These are phyloP conservation scores for Promerops cafer DNA, from an alignment of 2,113 vertebrate genomes.

Conservation along the genomic window DNA sequence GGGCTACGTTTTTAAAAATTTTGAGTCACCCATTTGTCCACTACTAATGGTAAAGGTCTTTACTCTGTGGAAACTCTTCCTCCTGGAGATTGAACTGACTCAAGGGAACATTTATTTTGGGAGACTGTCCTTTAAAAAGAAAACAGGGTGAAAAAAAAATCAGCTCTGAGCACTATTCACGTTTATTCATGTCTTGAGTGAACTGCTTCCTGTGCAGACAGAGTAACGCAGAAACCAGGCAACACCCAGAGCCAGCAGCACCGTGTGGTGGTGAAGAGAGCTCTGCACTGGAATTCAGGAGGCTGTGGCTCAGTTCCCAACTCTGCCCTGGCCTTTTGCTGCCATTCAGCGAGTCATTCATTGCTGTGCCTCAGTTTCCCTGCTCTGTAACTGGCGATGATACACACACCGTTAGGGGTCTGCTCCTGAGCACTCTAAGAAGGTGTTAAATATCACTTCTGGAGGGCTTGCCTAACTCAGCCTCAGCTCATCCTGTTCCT, in stretches of 20 bases:
- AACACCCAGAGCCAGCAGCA: not conserved
- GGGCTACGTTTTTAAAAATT: not conserved
- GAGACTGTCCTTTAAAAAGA: conserved; percentile 23
- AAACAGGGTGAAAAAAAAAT: not conserved
- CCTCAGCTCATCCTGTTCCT: not conserved
- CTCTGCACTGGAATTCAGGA: not conserved
- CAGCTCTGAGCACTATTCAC: not conserved
- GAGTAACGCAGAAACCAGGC: not conserved
- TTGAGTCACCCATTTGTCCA: not conserved
- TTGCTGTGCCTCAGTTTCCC: not conserved
- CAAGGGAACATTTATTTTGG: conserved; percentile 23
- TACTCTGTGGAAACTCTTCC: conserved; percentile 17
- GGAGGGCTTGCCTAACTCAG: not conserved
- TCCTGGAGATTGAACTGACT: not conserved
- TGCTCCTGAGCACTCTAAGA: not conserved
- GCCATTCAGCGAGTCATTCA: not conserved
- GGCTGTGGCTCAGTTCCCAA: not conserved
- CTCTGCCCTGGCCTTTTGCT: not conserved
- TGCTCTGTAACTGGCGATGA: not conserved
- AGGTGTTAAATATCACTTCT: not conserved
- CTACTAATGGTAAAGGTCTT: conserved; percentile 4
- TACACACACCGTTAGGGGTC: not conserved
- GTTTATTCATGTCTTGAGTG: not conserved
- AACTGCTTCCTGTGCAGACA: conserved; percentile 55
- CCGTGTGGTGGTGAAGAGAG: not conserved